Conservation (phyloP, 2,113 vertebrate genomes). For the Oncorhynchus tshawytscha region DNA sequence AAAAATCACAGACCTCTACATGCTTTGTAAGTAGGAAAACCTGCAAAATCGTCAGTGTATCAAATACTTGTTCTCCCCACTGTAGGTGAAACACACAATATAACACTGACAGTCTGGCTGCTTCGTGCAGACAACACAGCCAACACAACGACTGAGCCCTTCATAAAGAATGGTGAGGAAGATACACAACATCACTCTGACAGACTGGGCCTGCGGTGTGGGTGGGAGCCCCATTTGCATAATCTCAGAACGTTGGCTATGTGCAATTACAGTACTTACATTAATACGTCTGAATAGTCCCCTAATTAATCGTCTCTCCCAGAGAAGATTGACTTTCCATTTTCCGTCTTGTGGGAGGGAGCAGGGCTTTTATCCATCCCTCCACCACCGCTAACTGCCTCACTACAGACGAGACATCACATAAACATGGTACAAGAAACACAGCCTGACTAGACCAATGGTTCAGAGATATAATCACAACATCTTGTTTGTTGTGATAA, state of each 20-base stretch:
- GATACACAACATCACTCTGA: background rate
- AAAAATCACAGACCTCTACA: too few species aligned
- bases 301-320: conserved; percentile 3
- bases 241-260: conserved; percentile 2
- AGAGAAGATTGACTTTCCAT: background rate
- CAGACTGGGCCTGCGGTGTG: background rate
- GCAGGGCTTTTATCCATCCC: conserved; percentile 6
- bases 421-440: background rate
- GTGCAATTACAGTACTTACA: conserved; percentile 3
- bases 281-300: conserved; percentile 1
- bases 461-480: background rate
- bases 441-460: background rate
- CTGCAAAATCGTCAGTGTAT: too few species aligned
- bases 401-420: background rate
- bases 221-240: background rate
- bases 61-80: too few species aligned
- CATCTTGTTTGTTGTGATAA: background rate
- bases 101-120: background rate
- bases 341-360: background rate
- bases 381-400: conserved; percentile 1
- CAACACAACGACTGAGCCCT: background rate
- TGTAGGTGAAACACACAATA: background rate
- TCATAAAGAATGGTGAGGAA: background rate
- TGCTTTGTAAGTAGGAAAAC: too few species aligned
- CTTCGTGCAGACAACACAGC: background rate